Conservation (phyloP, 2,888 invertebrate genomes). For the Drosophila rellima region DNA sequence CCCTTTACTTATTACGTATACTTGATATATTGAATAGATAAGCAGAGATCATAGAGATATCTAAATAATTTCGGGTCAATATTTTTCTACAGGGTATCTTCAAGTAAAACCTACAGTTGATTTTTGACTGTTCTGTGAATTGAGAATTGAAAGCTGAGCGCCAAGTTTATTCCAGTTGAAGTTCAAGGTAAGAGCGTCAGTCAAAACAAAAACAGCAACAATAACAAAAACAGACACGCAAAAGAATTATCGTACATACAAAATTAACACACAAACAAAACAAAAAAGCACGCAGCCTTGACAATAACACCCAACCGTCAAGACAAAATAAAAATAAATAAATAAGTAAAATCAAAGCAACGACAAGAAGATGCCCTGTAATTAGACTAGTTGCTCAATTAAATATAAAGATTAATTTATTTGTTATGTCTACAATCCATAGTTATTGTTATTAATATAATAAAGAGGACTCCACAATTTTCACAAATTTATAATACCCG, state of each 20-base stretch:
- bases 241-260: conserved; percentile 61
- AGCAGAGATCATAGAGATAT: not conserved
- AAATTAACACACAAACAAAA: conserved; percentile 64
- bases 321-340: conserved; percentile 34
- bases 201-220: conserved; percentile 49
- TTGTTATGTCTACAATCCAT: not conserved
- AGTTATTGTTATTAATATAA: too few species aligned
- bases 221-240: conserved; percentile 50
- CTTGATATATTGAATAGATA: conserved; percentile 3
- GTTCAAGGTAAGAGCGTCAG: conserved; percentile 72
- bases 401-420: not conserved
- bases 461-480: not conserved
- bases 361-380: conserved; percentile 13
- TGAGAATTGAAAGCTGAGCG: conserved; percentile 50
- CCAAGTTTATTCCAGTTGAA: conserved; percentile 79
- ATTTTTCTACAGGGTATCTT: conserved; percentile 32
- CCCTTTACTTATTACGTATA: not conserved
- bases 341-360: not conserved
- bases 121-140: conserved; percentile 26
- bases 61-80: not conserved
- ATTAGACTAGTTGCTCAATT: not conserved
- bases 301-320: conserved; percentile 46
- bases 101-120: not conserved
- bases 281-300: conserved; percentile 57
- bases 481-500: not conserved